Conservation (phyloP, 2,113 vertebrate genomes). For the Marmota flaviventris region DNA sequence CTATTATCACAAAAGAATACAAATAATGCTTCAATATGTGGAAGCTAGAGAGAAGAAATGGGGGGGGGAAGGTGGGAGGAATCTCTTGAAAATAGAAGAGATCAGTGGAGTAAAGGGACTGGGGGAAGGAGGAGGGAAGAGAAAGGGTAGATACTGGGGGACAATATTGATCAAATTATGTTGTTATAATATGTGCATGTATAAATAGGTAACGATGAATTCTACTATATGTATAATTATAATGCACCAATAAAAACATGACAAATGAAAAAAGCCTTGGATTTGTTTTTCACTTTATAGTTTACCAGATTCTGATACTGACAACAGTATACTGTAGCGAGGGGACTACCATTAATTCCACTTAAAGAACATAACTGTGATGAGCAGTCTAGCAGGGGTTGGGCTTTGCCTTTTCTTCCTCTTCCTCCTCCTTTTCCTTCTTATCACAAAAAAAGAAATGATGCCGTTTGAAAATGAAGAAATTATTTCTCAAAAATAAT, state of each 20-base stretch:
- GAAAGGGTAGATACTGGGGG: no score
- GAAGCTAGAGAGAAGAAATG: no score
- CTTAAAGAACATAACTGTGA: background rate
- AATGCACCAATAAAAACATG: no score
- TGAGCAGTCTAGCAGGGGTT: background rate
- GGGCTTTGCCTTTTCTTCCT: background rate
- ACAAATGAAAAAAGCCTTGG: no score
- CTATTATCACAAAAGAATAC: constrained; percentile 15
- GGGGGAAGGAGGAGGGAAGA: no score
- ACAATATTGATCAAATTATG: no score
- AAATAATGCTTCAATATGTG: background rate
- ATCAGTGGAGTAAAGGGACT: no score
- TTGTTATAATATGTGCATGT: no score
- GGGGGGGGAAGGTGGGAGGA: no score
- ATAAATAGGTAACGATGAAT: no score
- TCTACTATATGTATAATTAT: no score
- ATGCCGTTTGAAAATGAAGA: background rate
- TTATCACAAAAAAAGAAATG: background rate
- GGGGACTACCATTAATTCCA: background rate
- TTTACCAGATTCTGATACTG: constrained; percentile 39
- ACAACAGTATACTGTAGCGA: background rate
- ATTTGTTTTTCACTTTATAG: background rate
- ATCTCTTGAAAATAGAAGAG: no score
- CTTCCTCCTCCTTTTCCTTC: background rate
- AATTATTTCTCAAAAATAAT: background rate